Evolutionary conservation across 2,797 vertebrate species (phyloP).

Genomic region (Nothura maculosa): DNA sequence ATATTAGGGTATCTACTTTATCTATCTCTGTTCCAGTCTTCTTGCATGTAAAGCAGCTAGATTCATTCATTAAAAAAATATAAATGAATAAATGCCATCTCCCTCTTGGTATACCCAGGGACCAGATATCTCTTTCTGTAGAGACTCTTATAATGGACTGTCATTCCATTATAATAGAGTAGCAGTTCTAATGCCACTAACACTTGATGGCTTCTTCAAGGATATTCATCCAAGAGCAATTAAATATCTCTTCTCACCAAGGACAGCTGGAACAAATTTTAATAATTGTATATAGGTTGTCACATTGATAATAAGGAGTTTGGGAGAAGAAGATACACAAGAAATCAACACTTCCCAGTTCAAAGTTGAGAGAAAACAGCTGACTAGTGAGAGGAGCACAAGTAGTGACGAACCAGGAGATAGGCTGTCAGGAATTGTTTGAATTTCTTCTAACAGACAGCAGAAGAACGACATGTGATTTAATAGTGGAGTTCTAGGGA

Average conservation of each 20-base stretch:
- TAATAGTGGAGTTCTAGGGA: background rate
- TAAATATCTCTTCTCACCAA: background rate
- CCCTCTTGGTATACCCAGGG: background rate
- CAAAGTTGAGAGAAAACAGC: background rate
- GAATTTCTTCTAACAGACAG: background rate
- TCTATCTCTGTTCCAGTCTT: background rate
- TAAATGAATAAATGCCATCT: background rate
- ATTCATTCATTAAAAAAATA: background rate
- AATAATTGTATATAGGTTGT: background rate
- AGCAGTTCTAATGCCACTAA: background rate
- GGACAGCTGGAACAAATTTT: background rate
- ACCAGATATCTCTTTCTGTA: background rate
- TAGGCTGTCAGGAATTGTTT: background rate
- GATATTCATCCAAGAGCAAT: background rate
- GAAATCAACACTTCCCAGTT: background rate
- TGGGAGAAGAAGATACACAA: background rate
- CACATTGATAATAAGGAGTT: too few species aligned
- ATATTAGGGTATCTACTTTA: background rate
- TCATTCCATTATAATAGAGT: background rate
- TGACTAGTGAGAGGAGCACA: background rate
- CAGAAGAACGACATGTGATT: background rate
- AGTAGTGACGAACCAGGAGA: fast-evolving
- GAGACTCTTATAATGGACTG: too few species aligned
- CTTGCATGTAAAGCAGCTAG: background rate
- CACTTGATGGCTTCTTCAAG: background rate